phyloP scores from a whole-genome alignment of 1,140 invertebrate genomes.

The Sycobia sp. region DNA sequence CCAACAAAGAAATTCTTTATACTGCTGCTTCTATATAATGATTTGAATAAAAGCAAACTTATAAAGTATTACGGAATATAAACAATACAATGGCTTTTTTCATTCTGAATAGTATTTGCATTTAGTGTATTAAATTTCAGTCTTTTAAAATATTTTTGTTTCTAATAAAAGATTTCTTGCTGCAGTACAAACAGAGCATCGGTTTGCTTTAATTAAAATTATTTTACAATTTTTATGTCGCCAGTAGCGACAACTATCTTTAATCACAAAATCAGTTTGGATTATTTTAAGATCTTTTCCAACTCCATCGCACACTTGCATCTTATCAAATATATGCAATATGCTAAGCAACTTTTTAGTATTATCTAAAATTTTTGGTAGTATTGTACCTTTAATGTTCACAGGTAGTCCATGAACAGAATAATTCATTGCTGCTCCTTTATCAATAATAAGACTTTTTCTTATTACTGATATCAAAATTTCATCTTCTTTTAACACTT shows the following conservation, averaged over 20 bases:
- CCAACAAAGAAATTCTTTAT: no score
- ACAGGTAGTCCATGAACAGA: constrained; percentile 30
- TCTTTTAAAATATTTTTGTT: not conserved
- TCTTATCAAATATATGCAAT: constrained; percentile 34
- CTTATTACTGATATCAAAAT: constrained; percentile 29
- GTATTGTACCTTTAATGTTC: constrained; percentile 21
- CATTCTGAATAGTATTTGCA: not conserved
- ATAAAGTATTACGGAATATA: no score
- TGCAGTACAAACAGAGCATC: constrained; percentile 22
- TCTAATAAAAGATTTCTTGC: constrained; percentile 14
- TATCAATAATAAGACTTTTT: constrained; percentile 30
- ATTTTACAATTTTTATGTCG: constrained; percentile 32
- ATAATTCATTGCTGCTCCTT: constrained; percentile 24
- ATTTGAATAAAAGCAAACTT: no score
- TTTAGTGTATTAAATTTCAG: not conserved
- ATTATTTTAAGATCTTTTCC: constrained; percentile 18
- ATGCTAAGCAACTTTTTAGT: constrained; percentile 31
- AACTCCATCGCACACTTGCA: constrained; percentile 28
- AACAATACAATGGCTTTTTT: no score
- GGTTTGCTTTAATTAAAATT: constrained; percentile 20
- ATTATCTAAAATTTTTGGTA: constrained; percentile 22
- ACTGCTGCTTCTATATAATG: no score
- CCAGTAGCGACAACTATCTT: constrained; percentile 26
- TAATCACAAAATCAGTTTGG: constrained; percentile 23
- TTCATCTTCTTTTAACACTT: constrained; percentile 17